Percentiles rank a stretch among this genome's conserved stretches.
Evolutionary conservation across 2,888 invertebrate species (phyloP).

Genomic region (Mythimna vitellina): DNA sequence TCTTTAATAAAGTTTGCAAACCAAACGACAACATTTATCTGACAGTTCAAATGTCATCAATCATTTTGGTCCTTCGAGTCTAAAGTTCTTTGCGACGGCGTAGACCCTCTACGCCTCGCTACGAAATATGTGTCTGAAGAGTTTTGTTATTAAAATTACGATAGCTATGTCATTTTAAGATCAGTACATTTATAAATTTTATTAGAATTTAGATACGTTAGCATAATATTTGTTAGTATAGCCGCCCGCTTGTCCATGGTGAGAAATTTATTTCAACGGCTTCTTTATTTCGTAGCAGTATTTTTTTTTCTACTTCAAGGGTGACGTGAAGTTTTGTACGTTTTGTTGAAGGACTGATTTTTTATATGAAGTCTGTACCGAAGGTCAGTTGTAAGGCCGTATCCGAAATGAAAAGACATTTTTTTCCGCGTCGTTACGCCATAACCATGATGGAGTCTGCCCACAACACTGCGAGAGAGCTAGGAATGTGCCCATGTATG

Average conservation of each 20-base stretch:
- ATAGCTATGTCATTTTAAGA: not conserved
- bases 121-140: constrained; percentile 10
- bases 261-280: not conserved
- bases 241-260: too few species aligned
- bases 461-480: too few species aligned
- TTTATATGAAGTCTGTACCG: not conserved
- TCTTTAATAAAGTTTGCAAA: constrained; percentile 20
- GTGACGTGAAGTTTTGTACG: not conserved
- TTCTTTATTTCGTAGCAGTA: not conserved
- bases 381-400: not conserved
- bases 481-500: too few species aligned
- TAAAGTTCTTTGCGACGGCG: constrained; percentile 32
- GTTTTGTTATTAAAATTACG: not conserved
- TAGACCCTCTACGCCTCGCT: constrained; percentile 38
- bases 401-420: not conserved
- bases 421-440: too few species aligned
- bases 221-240: too few species aligned
- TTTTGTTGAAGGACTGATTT: too few species aligned
- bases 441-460: too few species aligned
- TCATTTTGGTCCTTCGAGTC: constrained; percentile 19
- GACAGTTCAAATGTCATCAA: constrained; percentile 26
- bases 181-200: too few species aligned
- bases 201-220: not conserved
- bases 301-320: not conserved
- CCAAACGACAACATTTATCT: constrained; percentile 13